Base-by-base conservation (phyloP, 2,113 vertebrate genomes). In the Rhegmatorhina hoffmannsi region DNA sequence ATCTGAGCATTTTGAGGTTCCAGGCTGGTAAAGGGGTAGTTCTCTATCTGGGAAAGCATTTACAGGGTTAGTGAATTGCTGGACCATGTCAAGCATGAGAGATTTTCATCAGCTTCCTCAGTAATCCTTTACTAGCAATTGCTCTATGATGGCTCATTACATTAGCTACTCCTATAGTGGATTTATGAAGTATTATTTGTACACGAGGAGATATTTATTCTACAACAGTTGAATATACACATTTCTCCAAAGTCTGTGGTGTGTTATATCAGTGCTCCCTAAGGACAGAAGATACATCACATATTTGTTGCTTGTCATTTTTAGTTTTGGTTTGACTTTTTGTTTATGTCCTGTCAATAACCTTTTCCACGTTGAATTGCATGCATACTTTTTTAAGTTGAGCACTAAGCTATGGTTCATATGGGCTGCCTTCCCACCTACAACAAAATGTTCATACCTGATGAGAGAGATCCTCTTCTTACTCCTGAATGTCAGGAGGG, bases 181-280 rank as follows among this genome's bases (percentile, higher is more conserved):
- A 96, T 97, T 97, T 95, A 91, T 87, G 49, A 95, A 86, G 29
- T 66, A 75, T 87, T 91, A 69, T 89, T 92, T 95, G 90, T 95
- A 81, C 90, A 47, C 72, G 46, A 85, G 50, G 62, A 93, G 66
- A 21, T 91, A 69, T 87, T 92, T 92, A 87, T 26, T 43, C 78
- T 82, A 4, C n/a, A 29, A 17, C 63, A 29, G 34, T 31, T n/a
- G 60, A 85, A 80, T 84, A 86, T 5, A 43, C 16, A 3, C 56
- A 34, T 49, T 26, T 97, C 92, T 96, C 92, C 90, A 89, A 95
- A 93, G 53, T 12, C 11, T 63, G 9, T 68, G 70, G 21, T 77
- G 55, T 91, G 38, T 86, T 84, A 2, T 6, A 60, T 64, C 58
- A 38, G 49, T 82, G 52, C 68, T 93, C 77, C 76, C 53, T 40